A percentile compares a stretch with the other conserved stretches of the same genome.
Evolutionary conservation across 2,888 invertebrate species (phyloP).

Genomic region (Eristalis arbustorum): DNA sequence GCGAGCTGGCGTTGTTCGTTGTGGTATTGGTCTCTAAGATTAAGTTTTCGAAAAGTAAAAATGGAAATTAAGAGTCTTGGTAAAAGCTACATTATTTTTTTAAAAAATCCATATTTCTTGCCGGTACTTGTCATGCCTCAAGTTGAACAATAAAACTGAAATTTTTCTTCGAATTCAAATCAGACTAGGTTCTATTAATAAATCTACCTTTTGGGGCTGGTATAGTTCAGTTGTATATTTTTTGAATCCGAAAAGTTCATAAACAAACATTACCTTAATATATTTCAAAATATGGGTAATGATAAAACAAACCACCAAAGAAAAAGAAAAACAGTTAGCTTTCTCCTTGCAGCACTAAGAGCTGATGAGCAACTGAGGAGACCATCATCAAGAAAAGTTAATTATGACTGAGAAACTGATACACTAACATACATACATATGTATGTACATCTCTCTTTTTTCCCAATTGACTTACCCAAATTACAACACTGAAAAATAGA

Average conservation of each 20-base stretch:
- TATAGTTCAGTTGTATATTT: not conserved
- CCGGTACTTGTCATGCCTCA: no score
- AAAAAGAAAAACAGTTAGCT: not conserved
- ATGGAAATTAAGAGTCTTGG: no score
- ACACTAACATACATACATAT: not conserved
- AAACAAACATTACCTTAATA: not conserved
- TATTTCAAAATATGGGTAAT: not conserved
- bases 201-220: no score
- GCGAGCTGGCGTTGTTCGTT: no score
- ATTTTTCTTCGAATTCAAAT: no score
- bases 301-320: not conserved
- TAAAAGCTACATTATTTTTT: no score
- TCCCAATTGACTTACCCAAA: slow-evolving; percentile 12
- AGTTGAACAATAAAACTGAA: no score
- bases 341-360: not conserved
- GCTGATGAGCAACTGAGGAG: not conserved
- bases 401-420: not conserved
- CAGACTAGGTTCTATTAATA: no score
- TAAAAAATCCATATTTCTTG: no score
- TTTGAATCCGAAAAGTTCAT: not conserved
- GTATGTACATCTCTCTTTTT: not conserved
- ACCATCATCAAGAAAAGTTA: not conserved
- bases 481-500: slow-evolving; percentile 1
- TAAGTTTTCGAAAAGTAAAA: no score
- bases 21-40: no score